Conservation (phyloP, 1,140 invertebrate genomes). For the Drosophila biarmipes region DNA sequence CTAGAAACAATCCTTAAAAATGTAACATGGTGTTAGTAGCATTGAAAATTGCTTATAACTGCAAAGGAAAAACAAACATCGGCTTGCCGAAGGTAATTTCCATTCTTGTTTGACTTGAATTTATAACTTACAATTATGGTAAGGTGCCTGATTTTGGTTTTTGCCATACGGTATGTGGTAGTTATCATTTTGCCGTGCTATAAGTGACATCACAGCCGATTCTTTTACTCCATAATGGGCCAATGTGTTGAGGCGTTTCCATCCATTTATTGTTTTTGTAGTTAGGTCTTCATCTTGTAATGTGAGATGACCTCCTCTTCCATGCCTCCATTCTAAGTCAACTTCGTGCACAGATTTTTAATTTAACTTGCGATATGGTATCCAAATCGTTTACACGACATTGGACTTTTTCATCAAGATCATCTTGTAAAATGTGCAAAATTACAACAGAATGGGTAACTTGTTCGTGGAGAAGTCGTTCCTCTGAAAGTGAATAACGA, state of each 20-base stretch:
- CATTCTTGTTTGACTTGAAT: too few relatives aligned
- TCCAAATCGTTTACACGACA: slow-evolving; percentile 99
- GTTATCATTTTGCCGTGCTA: slow-evolving; percentile 93
- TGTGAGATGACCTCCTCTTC: slow-evolving; percentile 94
- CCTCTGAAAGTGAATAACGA: slow-evolving; percentile 98
- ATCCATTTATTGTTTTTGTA: slow-evolving; percentile 94
- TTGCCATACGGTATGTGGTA: slow-evolving; percentile 90
- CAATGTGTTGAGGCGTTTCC: slow-evolving; percentile 96
- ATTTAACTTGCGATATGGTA: slow-evolving; percentile 99
- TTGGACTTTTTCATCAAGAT: slow-evolving; percentile 96
- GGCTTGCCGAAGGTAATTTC: too few relatives aligned
- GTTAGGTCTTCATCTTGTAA: slow-evolving; percentile 97
- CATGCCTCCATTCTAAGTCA: slow-evolving; percentile 97
- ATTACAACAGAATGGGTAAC: slow-evolving; percentile 95
- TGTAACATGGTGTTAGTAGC: too few relatives aligned
- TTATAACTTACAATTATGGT: slow-evolving; percentile 88
- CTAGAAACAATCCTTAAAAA: too few relatives aligned
- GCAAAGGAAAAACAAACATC: too few relatives aligned
- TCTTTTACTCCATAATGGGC: slow-evolving; percentile 97
- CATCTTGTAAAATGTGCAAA: slow-evolving; percentile 96
- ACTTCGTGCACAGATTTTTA: slow-evolving; percentile 97
- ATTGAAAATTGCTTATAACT: too few relatives aligned
- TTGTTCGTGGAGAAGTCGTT: slow-evolving; percentile 96
- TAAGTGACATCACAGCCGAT: slow-evolving; percentile 96
- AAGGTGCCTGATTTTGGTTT: slow-evolving; percentile 90